Evolutionary conservation across 2,113 vertebrate genomes (phyloP).

Genomic region (Spilogale gracilis): DNA sequence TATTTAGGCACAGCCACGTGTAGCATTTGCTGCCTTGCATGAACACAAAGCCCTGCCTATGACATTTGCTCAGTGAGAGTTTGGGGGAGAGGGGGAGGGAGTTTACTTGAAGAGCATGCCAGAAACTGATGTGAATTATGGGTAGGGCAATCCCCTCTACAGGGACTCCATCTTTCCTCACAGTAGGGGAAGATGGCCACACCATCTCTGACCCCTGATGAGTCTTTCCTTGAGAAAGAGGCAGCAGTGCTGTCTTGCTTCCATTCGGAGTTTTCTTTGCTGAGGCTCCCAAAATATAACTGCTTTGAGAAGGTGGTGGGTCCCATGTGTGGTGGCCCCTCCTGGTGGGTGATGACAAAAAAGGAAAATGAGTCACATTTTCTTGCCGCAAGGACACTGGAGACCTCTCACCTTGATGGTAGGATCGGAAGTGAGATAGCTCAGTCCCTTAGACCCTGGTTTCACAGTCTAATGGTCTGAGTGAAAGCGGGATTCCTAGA

Average conservation of each 20-base stretch:
- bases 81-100: background rate
- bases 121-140: background rate
- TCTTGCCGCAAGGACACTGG: background rate
- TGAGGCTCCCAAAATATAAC: background rate
- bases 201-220: fast-evolving
- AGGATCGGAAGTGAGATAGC: background rate
- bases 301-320: background rate
- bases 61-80: background rate
- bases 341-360: fast-evolving
- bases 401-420: background rate
- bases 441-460: background rate
- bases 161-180: background rate
- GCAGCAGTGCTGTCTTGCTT: background rate
- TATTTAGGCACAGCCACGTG: background rate
- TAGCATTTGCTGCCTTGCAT: background rate
- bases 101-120: background rate
- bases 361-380: background rate
- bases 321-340: fast-evolving
- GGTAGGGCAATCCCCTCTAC: background rate
- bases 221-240: background rate
- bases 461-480: background rate
- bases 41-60: background rate
- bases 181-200: background rate
- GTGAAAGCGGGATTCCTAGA: background rate
- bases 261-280: background rate